Conservation (phyloP, 2,113 vertebrate species). For the Menidia beryllina region DNA sequence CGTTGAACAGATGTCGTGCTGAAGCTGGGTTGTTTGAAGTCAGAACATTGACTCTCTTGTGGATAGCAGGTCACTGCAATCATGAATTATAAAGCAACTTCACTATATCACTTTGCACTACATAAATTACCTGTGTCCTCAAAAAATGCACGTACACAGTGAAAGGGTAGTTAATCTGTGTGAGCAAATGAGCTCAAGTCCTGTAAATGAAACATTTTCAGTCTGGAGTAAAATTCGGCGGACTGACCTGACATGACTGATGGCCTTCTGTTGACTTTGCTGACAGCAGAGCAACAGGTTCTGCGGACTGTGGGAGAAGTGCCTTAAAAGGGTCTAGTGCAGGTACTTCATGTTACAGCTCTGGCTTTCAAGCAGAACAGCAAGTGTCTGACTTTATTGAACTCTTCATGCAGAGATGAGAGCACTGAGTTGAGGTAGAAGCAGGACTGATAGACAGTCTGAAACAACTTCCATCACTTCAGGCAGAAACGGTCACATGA, state of each 20-base stretch:
- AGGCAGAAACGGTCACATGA: constrained; percentile 39
- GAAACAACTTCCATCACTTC: constrained; percentile 54
- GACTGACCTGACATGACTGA: constrained; percentile 22
- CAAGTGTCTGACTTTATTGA: constrained; percentile 56
- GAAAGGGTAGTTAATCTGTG: constrained; percentile 12
- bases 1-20: constrained; percentile 65
- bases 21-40: constrained; percentile 70
- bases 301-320: constrained; percentile 25
- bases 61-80: constrained; percentile 64
- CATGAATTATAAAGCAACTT: constrained; percentile 67
- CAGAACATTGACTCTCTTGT: constrained; percentile 47
- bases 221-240: constrained; percentile 3
- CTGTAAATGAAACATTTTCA: constrained; percentile 2
- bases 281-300: constrained; percentile 27
- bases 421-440: constrained; percentile 29
- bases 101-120: constrained; percentile 35
- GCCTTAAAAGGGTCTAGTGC: constrained; percentile 30
- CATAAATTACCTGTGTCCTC: constrained; percentile 32
- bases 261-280: constrained; percentile 19
- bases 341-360: constrained; percentile 30
- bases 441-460: constrained; percentile 58
- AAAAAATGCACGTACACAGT: constrained; percentile 17
- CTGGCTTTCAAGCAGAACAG: constrained; percentile 43
- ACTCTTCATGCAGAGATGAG: constrained; percentile 46
- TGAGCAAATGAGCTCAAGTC: not conserved